Base-by-base conservation (phyloP, 2,888 invertebrate species). In the Galerucella pusilla region DNA sequence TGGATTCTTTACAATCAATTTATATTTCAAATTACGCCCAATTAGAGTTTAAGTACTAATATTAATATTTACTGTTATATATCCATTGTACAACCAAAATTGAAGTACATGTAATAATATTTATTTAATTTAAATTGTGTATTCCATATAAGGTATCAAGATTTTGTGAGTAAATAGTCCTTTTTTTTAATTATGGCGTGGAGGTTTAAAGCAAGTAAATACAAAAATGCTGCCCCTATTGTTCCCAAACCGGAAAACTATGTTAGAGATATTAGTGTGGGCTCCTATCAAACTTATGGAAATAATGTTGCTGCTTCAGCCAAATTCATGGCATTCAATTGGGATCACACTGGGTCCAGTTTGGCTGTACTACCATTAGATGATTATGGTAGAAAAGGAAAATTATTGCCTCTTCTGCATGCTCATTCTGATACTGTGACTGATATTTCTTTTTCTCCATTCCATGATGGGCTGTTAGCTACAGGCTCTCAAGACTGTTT, bases 161-260 rank as follows among this genome's bases (percentile, higher is more conserved):
- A 52, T 73, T 78, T 75, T 77, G 77, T 77, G 65, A 70, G 72
- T 69, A 71, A 73, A 74, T 25, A 75, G 35, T 59, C 49, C 42
- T 1, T 52, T 57, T 61, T 25, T 46, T 45, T 57, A 65, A 72
- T 68, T 46, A 96, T 96, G 96, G 95, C 96, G 88, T 96, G 96
- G 95, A 92, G 97, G 89, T 98, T 98, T 90, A 97, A 98, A 91
- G 96, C 97, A 87, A 97, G 97, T 78, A 98, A 98, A 89, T 98
- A 96, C 89, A 98, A 98, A 92, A 98, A 98, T 93, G 97, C 98
- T 79, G 94, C 96, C 81, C 97, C 98, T 61, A 97, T 97, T 85
- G 94, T 97, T 85, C 97, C 97, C 57, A 98, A 97, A 87, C 96
- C 97, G 76, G 97, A 98, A 90, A 94, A 95, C 80, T 94, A 94